Percentiles rank a stretch among this genome's conserved stretches.
phyloP scores from a whole-genome alignment of 2,888 invertebrate species.

The Adelognathus sp. region DNA sequence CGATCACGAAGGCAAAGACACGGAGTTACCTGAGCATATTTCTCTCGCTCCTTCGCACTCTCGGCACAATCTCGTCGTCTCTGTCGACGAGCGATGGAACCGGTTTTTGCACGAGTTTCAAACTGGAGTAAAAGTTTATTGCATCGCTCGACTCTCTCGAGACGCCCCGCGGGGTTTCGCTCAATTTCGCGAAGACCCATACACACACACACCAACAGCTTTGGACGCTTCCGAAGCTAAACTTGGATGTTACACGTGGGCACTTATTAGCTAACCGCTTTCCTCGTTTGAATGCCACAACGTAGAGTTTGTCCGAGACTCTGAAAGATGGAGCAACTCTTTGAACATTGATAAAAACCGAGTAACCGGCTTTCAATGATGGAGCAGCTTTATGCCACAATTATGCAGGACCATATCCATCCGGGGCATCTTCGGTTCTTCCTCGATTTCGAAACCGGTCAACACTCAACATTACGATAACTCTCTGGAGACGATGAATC shows the following conservation, averaged over 20 bases:
- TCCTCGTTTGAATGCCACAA: not conserved
- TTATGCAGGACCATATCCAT: not conserved
- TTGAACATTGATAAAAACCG: conserved; percentile 29
- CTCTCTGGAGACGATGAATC: conserved; percentile 1
- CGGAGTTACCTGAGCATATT: too few relatives aligned
- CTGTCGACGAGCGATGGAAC: conserved; percentile 73
- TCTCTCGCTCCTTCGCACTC: not conserved
- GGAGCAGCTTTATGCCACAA: not conserved
- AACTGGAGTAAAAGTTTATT: conserved; percentile 78
- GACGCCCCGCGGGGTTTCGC: conserved; percentile 62
- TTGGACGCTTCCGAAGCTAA: not conserved
- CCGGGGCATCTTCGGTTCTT: not conserved
- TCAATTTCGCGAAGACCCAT: conserved; percentile 54
- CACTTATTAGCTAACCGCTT: not conserved
- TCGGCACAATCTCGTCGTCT: not conserved
- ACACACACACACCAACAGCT: not conserved
- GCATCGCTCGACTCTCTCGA: conserved; percentile 49
- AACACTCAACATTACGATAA: not conserved
- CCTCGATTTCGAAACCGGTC: not conserved
- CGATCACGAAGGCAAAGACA: conserved; percentile 43
- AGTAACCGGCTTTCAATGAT: conserved; percentile 16
- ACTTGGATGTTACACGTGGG: not conserved
- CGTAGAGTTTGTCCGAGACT: not conserved
- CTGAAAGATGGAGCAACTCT: not conserved
- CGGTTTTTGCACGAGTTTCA: conserved; percentile 70